Conservation (phyloP, 2,888 invertebrate genomes). For the Atrina japonica region DNA sequence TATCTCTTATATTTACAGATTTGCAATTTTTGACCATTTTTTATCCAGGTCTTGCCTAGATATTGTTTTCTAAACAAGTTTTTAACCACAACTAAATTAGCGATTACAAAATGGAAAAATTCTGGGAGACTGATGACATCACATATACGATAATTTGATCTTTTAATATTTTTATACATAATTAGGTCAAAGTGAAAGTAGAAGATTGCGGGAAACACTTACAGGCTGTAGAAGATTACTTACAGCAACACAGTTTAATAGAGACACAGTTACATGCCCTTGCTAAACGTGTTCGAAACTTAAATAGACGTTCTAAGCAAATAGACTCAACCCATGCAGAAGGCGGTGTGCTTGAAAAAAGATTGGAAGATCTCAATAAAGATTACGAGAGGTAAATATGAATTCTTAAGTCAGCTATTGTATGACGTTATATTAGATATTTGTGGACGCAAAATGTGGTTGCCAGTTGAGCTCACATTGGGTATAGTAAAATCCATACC, state of each 20-base stretch:
- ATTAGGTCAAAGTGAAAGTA: slow-evolving; percentile 87
- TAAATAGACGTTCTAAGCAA: slow-evolving; percentile 95
- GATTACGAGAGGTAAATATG: slow-evolving; percentile 86
- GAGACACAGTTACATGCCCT: slow-evolving; percentile 94
- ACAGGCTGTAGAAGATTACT: slow-evolving; percentile 94
- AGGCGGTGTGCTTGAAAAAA: slow-evolving; percentile 85
- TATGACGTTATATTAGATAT: too few relatives aligned
- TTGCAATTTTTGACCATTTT: too few relatives aligned
- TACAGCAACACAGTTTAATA: slow-evolving; percentile 95
- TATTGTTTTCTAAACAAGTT: too few relatives aligned
- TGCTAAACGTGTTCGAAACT: slow-evolving; percentile 90
- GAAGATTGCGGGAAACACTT: slow-evolving; percentile 96
- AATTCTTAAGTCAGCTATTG: not conserved
- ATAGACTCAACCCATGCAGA: slow-evolving; percentile 86
- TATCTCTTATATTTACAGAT: too few relatives aligned
- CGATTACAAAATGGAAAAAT: too few relatives aligned
- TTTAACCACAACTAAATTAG: too few relatives aligned
- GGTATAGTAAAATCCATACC: not conserved
- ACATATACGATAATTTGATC: too few relatives aligned
- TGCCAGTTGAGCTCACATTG: too few relatives aligned
- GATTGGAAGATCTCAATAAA: slow-evolving; percentile 88
- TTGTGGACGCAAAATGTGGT: too few relatives aligned
- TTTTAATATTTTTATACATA: too few relatives aligned
- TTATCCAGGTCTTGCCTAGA: too few relatives aligned
- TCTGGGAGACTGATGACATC: too few relatives aligned